Percentiles rank a stretch among this genome's conserved stretches.
These are phyloP conservation scores for Corella eumyota DNA, from an alignment of 23 tunicate genomes.

Conservation along the genomic window DNA sequence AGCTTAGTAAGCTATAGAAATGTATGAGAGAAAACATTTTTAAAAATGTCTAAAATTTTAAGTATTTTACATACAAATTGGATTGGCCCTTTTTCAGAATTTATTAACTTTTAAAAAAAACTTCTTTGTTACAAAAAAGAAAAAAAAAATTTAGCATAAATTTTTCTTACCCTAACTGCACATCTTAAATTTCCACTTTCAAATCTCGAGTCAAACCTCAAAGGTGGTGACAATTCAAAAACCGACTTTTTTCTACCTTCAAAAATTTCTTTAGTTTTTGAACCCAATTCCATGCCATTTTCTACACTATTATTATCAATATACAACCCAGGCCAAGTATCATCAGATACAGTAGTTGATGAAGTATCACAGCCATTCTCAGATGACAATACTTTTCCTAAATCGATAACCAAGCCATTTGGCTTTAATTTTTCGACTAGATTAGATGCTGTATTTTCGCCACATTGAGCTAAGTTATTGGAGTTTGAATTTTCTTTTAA, in stretches of 20 bases:
- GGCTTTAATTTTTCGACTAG: too few relatives aligned
- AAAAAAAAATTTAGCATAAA: too few relatives aligned
- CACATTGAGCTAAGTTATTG: too few relatives aligned
- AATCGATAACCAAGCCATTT: too few relatives aligned
- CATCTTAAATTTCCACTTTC: constrained; percentile 92
- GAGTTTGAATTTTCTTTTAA: too few relatives aligned
- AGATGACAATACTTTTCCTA: neutral
- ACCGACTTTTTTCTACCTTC: neutral
- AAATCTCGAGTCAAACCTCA: constrained; percentile 72
- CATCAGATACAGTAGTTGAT: constrained; percentile 30
- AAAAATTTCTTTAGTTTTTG: neutral
- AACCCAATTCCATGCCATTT: neutral
- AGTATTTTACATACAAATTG: too few relatives aligned
- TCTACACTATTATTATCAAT: neutral
- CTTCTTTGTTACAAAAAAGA: neutral
- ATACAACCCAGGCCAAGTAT: constrained; percentile 31
- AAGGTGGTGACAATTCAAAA: constrained; percentile 1
- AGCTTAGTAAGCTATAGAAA: too few relatives aligned
- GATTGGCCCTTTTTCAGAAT: too few relatives aligned
- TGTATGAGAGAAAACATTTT: too few relatives aligned
- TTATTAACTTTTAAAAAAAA: neutral
- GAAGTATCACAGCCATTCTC: constrained; percentile 5
- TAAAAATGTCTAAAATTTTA: too few relatives aligned
- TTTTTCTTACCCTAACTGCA: constrained; percentile 70
- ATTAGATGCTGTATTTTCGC: neutral